Percentiles rank a stretch among this genome's conserved stretches.
Conservation (phyloP, 2,113 vertebrate species). For the Pachypanchax playfairii region DNA sequence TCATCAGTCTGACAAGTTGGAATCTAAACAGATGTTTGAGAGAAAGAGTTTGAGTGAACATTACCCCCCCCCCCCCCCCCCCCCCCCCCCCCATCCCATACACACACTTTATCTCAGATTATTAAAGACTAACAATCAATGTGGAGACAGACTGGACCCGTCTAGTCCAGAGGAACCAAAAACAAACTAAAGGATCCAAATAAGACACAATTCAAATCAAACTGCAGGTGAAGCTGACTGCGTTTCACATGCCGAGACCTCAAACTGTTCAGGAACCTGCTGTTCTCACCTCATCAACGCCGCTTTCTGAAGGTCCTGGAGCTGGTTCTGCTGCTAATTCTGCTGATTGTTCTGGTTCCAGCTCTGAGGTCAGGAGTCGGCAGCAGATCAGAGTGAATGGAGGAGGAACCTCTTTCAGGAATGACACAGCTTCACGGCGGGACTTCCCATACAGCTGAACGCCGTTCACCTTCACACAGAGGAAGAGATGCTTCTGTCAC, state of each 20-base stretch:
- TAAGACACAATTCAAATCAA: neutral
- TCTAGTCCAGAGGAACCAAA: constrained; percentile 35
- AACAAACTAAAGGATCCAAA: too few relatives aligned
- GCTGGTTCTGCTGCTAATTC: constrained; percentile 29
- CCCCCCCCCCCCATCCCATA: too few relatives aligned
- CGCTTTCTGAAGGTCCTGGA: neutral
- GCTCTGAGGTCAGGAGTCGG: constrained; percentile 79
- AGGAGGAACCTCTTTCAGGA: constrained; percentile 92
- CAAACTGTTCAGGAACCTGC: neutral
- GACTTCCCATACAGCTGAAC: constrained; percentile 89
- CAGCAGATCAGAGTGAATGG: constrained; percentile 94
- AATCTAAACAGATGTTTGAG: too few relatives aligned
- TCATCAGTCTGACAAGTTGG: too few relatives aligned
- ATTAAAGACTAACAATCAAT: too few relatives aligned
- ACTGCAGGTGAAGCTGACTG: too few relatives aligned
- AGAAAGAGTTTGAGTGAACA: too few relatives aligned
- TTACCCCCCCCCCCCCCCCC: too few relatives aligned
- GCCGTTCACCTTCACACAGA: constrained; percentile 85
- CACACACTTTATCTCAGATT: too few relatives aligned
- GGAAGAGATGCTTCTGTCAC: too few relatives aligned
- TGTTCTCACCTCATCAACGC: constrained; percentile 69
- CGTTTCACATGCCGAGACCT: too few relatives aligned
- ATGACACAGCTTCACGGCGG: constrained; percentile 89
- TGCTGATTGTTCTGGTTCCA: constrained; percentile 37
- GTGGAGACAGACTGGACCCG: too few relatives aligned